Conservation (phyloP, 2,797 vertebrate genomes). For the Gymnothorax reevesii region DNA sequence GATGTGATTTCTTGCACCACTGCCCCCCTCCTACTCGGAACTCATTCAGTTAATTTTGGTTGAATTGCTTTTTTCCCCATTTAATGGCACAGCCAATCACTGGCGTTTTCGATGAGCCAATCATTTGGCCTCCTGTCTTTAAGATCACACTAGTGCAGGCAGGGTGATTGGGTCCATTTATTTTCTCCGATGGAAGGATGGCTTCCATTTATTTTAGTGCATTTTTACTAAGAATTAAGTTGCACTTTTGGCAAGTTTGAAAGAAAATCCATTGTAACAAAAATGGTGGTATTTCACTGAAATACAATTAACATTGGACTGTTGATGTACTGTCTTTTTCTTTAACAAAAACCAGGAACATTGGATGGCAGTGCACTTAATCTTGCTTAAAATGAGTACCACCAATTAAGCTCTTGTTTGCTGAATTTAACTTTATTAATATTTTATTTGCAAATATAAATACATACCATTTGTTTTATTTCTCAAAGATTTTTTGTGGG, state of each 20-base stretch:
- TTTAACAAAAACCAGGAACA: background rate
- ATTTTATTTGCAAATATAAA: background rate
- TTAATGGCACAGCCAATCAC: background rate
- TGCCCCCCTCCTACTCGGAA: background rate
- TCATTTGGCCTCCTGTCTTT: background rate
- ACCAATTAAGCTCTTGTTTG: background rate
- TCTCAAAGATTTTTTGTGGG: background rate
- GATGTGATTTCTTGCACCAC: constrained; percentile 14
- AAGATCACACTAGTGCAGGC: background rate
- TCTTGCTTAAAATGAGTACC: background rate
- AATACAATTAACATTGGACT: background rate
- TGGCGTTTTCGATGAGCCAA: background rate
- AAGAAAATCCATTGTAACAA: background rate
- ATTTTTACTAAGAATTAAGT: background rate
- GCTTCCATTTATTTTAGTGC: background rate
- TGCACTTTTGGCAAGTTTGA: background rate
- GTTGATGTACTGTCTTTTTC: background rate
- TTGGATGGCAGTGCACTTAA: background rate
- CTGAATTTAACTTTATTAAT: background rate
- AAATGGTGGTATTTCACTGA: background rate
- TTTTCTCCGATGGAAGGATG: background rate
- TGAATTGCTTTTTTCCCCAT: background rate
- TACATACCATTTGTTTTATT: background rate
- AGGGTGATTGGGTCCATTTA: background rate
- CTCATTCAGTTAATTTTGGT: constrained; percentile 18